These are phyloP conservation scores for Pandion haliaetus DNA, from an alignment of 2,113 vertebrate genomes.

Conservation along the genomic window DNA sequence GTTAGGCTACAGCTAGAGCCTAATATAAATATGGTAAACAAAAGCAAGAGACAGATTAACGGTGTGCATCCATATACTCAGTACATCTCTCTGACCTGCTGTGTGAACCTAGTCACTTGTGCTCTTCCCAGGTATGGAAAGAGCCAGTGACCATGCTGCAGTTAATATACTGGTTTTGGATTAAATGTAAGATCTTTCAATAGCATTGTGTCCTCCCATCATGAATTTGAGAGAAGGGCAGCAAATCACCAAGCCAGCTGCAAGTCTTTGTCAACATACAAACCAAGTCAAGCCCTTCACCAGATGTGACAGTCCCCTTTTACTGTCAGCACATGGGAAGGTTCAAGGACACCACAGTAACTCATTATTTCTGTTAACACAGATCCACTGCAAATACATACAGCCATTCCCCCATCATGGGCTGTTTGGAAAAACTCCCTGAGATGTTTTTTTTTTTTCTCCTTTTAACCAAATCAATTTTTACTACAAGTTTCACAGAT, in stretches of 20 bases:
- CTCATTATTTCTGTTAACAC: not conserved
- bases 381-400: not conserved
- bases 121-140: not conserved
- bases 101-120: not conserved
- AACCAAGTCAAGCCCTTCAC: not conserved
- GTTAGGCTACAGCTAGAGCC: not conserved
- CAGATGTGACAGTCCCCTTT: accelerated
- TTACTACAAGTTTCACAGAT: not conserved
- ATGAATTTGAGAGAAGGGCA: not conserved
- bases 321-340: not conserved
- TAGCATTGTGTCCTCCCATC: not conserved
- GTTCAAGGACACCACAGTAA: not conserved
- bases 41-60: not conserved
- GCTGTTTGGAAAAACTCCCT: not conserved
- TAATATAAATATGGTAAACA: not conserved
- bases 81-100: not conserved
- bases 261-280: not conserved
- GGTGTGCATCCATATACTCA: accelerated
- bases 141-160: not conserved
- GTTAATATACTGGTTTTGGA: not conserved
- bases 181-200: not conserved
- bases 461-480: not conserved
- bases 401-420: accelerated
- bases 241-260: not conserved
- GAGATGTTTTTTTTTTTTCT: not conserved